Evolutionary conservation across 2,888 invertebrate genomes (phyloP).

Genomic region (Archips crataeganus): DNA sequence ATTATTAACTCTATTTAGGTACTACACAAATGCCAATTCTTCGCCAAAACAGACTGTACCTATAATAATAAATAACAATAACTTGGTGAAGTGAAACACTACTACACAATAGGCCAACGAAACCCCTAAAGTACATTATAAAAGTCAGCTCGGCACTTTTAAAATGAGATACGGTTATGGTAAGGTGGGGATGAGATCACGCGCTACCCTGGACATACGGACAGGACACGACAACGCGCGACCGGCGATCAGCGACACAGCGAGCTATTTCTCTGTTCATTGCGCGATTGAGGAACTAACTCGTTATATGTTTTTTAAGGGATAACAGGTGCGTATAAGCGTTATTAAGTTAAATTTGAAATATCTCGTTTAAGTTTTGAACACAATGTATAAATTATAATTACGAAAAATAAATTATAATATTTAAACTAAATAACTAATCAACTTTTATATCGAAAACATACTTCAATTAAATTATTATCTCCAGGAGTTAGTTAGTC

Average conservation of each 20-base stretch:
- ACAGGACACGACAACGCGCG: not conserved
- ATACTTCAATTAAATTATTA: too few relatives aligned
- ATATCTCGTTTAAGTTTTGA: too few relatives aligned
- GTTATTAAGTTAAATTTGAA: too few relatives aligned
- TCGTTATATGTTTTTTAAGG: too few relatives aligned
- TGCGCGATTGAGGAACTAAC: too few relatives aligned
- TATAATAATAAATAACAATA: not conserved
- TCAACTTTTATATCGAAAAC: too few relatives aligned
- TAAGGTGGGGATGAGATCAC: slow-evolving; percentile 33
- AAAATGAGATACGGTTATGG: slow-evolving; percentile 47
- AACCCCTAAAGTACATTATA: slow-evolving; percentile 15
- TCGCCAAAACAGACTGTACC: not conserved
- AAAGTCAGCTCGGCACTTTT: slow-evolving; percentile 38
- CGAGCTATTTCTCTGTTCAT: not conserved
- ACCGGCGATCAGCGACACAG: not conserved
- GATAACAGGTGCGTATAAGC: too few relatives aligned
- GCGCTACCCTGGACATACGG: slow-evolving; percentile 32
- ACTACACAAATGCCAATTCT: not conserved
- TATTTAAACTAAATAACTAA: too few relatives aligned
- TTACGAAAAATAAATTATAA: too few relatives aligned
- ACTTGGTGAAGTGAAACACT: not conserved
- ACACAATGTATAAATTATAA: too few relatives aligned
- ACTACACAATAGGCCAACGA: slow-evolving; percentile 1
- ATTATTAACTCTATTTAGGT: too few relatives aligned
- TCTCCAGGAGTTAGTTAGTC: too few relatives aligned